Evolutionary conservation across 1,140 invertebrate genomes (phyloP).

Genomic region (Hyles euphorbiae): DNA sequence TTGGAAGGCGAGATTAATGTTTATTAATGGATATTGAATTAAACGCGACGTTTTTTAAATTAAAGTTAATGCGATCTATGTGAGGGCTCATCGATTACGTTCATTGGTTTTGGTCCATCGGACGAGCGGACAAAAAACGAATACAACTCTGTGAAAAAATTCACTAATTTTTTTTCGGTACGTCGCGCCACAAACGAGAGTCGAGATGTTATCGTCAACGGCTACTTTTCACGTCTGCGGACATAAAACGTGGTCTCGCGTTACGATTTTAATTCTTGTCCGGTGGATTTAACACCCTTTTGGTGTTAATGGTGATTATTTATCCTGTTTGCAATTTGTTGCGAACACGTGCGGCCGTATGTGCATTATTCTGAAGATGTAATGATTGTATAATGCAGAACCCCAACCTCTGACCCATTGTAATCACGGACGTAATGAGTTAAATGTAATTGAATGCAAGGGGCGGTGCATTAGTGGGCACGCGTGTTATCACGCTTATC

Average conservation of each 20-base stretch:
- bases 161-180: not conserved
- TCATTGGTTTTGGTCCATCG: constrained; percentile 20
- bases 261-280: constrained; percentile 10
- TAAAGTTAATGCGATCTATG: constrained; percentile 30
- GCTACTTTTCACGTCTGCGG: constrained; percentile 28
- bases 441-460: constrained; percentile 36
- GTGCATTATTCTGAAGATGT: constrained; percentile 11
- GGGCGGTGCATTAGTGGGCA: constrained; percentile 37
- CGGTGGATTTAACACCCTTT: constrained; percentile 21
- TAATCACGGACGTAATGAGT: constrained; percentile 22
- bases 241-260: constrained; percentile 35
- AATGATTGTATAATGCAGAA: constrained; percentile 16
- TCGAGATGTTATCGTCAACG: constrained; percentile 30
- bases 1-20: constrained; percentile 20
- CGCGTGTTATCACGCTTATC: constrained; percentile 41
- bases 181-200: constrained; percentile 3
- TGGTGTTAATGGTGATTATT: constrained; percentile 30
- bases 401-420: constrained; percentile 8
- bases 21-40: constrained; percentile 27
- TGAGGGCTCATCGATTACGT: constrained; percentile 21
- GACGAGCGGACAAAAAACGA: constrained; percentile 17
- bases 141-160: constrained; percentile 4
- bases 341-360: constrained; percentile 23
- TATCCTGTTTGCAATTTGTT: constrained; percentile 30
- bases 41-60: constrained; percentile 26